Percentiles rank a stretch among this genome's conserved stretches.
These are phyloP conservation scores for Halisarca cf. caerulea DNA, from an alignment of 37 sponge, comb jelly and placozoan species.

Conservation along the genomic window DNA sequence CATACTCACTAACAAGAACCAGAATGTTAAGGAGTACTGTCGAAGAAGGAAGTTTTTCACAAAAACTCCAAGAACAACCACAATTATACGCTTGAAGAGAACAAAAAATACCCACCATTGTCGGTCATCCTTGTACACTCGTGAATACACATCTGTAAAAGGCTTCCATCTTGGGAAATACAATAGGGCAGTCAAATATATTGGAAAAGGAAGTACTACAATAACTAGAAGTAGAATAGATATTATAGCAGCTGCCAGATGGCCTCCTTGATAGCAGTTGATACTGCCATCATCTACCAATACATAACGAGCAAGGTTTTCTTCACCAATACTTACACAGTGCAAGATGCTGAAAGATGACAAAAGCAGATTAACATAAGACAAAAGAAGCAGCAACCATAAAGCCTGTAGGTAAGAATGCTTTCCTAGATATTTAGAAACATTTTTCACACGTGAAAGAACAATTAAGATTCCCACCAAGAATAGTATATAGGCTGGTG, in stretches of 20 bases:
- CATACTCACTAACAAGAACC: slow-evolving; percentile 16
- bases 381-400: slow-evolving; percentile 71
- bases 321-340: slow-evolving; percentile 35
- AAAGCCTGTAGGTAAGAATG: slow-evolving; percentile 66
- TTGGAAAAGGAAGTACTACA: slow-evolving; percentile 64
- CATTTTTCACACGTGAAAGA: slow-evolving; percentile 31
- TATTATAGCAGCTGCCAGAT: slow-evolving; percentile 55
- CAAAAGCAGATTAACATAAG: slow-evolving; percentile 60
- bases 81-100: slow-evolving; percentile 36
- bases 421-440: slow-evolving; percentile 43
- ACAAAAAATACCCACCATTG: slow-evolving; percentile 59
- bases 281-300: slow-evolving; percentile 63
- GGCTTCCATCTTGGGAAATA: slow-evolving; percentile 56
- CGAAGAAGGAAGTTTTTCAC: slow-evolving; percentile 21
- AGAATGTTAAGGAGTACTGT: slow-evolving; percentile 45
- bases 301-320: neutral
- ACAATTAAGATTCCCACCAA: slow-evolving; percentile 35
- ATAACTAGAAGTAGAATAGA: slow-evolving; percentile 22
- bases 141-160: slow-evolving; percentile 58
- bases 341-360: slow-evolving; percentile 59
- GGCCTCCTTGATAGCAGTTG: slow-evolving; percentile 42
- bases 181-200: slow-evolving; percentile 26
- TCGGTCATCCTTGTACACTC: slow-evolving; percentile 43
- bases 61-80: slow-evolving; percentile 67
- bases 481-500: slow-evolving; percentile 65